These are phyloP conservation scores for Cephus rjabovi DNA, from an alignment of 2,888 invertebrate genomes.

Conservation along the genomic window DNA sequence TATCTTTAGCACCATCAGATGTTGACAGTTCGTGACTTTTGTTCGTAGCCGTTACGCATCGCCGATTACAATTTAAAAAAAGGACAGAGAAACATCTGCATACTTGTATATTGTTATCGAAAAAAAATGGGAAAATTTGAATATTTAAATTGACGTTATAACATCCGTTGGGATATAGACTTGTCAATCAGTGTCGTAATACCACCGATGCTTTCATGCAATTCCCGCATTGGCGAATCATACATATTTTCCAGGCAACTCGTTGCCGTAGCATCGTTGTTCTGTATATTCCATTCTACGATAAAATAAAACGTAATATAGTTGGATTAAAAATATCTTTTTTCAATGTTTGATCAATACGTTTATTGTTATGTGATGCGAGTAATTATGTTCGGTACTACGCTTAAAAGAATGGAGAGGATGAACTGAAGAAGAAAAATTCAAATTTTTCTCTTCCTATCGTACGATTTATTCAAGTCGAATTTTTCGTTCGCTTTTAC, in stretches of 20 bases:
- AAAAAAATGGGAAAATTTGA: too few relatives aligned
- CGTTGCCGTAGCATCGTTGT: not conserved
- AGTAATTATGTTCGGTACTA: not conserved
- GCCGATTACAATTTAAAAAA: not conserved
- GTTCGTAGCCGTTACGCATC: not conserved
- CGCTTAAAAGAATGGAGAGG: not conserved
- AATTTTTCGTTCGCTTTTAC: slow-evolving; percentile 11
- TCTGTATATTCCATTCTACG: not conserved
- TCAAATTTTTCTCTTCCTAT: slow-evolving; percentile 16
- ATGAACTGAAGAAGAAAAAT: slow-evolving; percentile 14
- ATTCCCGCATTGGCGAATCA: not conserved
- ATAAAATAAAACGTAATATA: not conserved
- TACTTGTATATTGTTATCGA: too few relatives aligned
- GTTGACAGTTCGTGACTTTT: not conserved
- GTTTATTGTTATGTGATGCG: not conserved
- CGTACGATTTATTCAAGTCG: not conserved
- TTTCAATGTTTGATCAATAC: not conserved
- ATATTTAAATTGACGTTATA: not conserved
- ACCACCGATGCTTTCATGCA: not conserved
- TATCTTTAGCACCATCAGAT: not conserved
- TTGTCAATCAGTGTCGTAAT: not conserved
- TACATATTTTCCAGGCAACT: not conserved
- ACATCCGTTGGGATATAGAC: not conserved
- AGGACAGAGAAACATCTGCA: not conserved
- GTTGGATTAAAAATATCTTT: not conserved